These are phyloP conservation scores for Lepus townsendii DNA, from an alignment of 2,797 vertebrate species.

Conservation along the genomic window DNA sequence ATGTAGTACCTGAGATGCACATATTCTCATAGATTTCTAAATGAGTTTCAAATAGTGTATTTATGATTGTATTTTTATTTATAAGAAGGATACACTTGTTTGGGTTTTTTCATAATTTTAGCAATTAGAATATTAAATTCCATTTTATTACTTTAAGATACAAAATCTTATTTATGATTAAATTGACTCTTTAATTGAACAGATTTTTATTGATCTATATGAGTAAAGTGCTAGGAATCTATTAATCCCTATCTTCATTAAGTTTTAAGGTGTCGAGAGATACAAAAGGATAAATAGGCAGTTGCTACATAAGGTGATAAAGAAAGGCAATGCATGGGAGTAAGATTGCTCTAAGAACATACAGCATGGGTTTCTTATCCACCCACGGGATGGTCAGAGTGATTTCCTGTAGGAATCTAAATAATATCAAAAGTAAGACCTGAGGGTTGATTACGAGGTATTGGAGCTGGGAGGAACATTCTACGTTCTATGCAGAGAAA, in stretches of 20 bases:
- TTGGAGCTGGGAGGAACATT: neutral
- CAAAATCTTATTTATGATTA: conserved; percentile 42
- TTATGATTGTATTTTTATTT: neutral
- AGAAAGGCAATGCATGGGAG: neutral
- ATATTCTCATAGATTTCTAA: conserved; percentile 35
- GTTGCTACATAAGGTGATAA: conserved; percentile 11
- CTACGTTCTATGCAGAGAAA: conserved; percentile 49
- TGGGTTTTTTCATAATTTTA: conserved; percentile 31
- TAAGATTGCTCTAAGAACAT: neutral
- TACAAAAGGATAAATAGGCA: conserved; percentile 18
- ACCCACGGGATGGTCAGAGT: neutral
- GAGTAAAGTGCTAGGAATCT: neutral
- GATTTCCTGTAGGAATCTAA: neutral
- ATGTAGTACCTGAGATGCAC: neutral
- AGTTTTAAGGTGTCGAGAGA: neutral
- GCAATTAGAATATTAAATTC: conserved; percentile 44
- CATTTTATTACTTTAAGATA: conserved; percentile 28
- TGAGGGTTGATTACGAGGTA: neutral
- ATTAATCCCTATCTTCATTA: neutral
- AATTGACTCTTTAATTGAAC: conserved; percentile 39
- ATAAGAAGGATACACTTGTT: conserved; percentile 5
- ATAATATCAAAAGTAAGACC: neutral
- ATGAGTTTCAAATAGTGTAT: conserved; percentile 10
- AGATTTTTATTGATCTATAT: conserved; percentile 42
- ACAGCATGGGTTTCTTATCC: neutral